Conservation (phyloP, 2,113 vertebrate species). For the Eurystomus gularis region DNA sequence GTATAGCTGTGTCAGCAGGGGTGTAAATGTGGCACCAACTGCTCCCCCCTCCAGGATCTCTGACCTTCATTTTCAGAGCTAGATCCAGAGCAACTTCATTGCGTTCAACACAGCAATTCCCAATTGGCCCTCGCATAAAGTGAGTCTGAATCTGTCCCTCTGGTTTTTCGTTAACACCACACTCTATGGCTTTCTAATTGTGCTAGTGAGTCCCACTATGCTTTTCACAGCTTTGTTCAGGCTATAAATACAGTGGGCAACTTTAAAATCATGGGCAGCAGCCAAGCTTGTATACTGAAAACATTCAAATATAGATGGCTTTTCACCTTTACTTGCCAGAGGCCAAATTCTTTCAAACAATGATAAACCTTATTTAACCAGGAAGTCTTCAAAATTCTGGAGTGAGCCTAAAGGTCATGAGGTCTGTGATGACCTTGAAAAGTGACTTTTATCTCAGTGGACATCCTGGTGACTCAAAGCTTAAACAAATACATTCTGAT, state of each 20-base stretch:
- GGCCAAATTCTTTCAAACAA: slow-evolving; percentile 56
- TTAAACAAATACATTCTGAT: slow-evolving; percentile 9
- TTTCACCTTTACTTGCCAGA: slow-evolving; percentile 50
- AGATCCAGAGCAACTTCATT: neutral
- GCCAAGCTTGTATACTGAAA: slow-evolving; percentile 12
- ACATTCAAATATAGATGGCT: slow-evolving; percentile 7
- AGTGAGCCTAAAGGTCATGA: slow-evolving; percentile 11
- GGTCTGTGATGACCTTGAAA: slow-evolving; percentile 48
- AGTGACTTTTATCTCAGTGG: slow-evolving; percentile 21
- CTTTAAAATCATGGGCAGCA: neutral
- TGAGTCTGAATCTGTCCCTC: neutral
- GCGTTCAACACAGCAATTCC: neutral
- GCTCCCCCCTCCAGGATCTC: neutral
- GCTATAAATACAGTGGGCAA: neutral
- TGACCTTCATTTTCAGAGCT: neutral
- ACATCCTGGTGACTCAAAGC: neutral
- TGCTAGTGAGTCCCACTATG: neutral
- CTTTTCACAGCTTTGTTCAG: neutral
- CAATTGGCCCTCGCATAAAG: neutral
- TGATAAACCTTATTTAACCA: slow-evolving; percentile 38
- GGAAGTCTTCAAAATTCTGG: slow-evolving; percentile 46
- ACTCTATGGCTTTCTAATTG: neutral
- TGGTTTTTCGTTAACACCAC: neutral
- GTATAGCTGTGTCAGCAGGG: neutral
- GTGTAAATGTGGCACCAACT: neutral